Conservation (phyloP, 1,140 invertebrate species). For the Drosophila azteca region DNA sequence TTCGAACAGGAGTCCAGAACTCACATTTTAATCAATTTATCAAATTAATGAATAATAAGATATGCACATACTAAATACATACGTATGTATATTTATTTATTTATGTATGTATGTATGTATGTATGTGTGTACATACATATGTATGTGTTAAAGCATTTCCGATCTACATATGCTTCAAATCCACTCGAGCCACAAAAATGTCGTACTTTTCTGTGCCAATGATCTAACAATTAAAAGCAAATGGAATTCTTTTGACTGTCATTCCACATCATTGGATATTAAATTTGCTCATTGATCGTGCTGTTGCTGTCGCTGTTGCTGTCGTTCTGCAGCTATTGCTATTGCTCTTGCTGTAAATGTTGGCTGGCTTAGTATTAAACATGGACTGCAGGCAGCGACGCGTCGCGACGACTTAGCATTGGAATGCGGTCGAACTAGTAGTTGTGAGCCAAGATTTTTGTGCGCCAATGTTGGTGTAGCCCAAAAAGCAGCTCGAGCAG, state of each 20-base stretch:
- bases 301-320: slow-evolving; percentile 10
- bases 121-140: too few relatives aligned
- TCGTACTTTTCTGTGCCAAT: not conserved
- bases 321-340: slow-evolving; percentile 25
- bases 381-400: slow-evolving; percentile 63
- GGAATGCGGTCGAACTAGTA: slow-evolving; percentile 79
- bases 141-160: not conserved
- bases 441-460: slow-evolving; percentile 64
- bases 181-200: not conserved
- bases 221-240: slow-evolving; percentile 22
- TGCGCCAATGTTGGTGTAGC: slow-evolving; percentile 28
- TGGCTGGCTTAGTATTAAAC: slow-evolving; percentile 32
- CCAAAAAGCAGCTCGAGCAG: slow-evolving; percentile 13
- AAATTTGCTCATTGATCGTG: slow-evolving; percentile 50
- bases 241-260: slow-evolving; percentile 48
- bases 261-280: slow-evolving; percentile 48
- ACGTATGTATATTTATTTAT: too few relatives aligned
- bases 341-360: slow-evolving; percentile 6
- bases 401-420: slow-evolving; percentile 71
- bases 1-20: too few relatives aligned
- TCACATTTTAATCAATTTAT: too few relatives aligned
- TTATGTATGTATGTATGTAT: too few relatives aligned
- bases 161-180: not conserved
- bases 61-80: too few relatives aligned
- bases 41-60: too few relatives aligned